Percentiles rank a stretch among this genome's conserved stretches.
Conservation (phyloP, 1,140 invertebrate species). For the Apis mellifera region DNA sequence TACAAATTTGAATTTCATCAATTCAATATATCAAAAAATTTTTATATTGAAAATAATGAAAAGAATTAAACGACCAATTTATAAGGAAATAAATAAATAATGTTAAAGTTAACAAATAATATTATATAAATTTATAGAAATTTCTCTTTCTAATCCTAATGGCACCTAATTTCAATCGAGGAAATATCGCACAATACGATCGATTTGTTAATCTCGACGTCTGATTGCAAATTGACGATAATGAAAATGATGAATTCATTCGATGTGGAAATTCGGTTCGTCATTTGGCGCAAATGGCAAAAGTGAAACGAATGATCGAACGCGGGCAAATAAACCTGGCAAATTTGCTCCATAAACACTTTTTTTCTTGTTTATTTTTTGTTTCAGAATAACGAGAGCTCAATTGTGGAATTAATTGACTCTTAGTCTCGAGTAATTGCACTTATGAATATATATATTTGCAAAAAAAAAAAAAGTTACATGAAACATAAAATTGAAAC, state of each 20-base stretch:
- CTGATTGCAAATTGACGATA: slow-evolving; percentile 3
- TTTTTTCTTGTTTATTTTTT: not conserved
- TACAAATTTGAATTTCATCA: too few relatives aligned
- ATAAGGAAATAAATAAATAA: too few relatives aligned
- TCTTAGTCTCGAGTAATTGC: not conserved
- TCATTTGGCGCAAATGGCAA: not conserved
- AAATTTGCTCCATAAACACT: not conserved
- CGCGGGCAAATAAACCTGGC: not conserved
- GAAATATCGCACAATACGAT: not conserved
- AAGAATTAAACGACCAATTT: too few relatives aligned
- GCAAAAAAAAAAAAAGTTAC: not conserved
- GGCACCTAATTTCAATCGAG: too few relatives aligned
- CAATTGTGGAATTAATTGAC: not conserved
- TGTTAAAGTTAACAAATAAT: too few relatives aligned
- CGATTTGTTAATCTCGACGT: not conserved
- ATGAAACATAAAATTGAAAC: not conserved
- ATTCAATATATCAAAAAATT: too few relatives aligned
- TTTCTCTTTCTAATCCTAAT: too few relatives aligned
- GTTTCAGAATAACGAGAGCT: not conserved
- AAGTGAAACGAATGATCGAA: not conserved
- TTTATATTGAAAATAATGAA: too few relatives aligned
- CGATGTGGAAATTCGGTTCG: not conserved
- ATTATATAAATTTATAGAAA: too few relatives aligned
- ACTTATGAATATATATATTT: too few relatives aligned
- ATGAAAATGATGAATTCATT: slow-evolving; percentile 3